Percentiles rank a stretch among this genome's conserved stretches.
Conservation (phyloP, 1,140 invertebrate species). For the Drosophila suzukii region DNA sequence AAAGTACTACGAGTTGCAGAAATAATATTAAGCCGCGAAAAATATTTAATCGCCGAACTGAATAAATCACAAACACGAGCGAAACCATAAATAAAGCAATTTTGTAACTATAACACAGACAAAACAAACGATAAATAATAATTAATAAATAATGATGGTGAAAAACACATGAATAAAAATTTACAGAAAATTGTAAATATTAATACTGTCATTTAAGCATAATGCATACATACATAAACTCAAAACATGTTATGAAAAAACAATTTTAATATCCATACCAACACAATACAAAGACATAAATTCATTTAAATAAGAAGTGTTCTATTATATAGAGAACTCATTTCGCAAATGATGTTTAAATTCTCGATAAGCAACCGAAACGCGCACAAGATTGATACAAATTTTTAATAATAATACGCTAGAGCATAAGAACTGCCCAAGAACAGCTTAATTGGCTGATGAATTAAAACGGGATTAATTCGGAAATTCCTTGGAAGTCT, state of each 20-base stretch:
- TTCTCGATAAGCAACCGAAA: slow-evolving; percentile 57
- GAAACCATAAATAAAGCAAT: slow-evolving; percentile 61
- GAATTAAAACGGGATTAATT: background rate
- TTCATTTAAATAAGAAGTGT: slow-evolving; percentile 46
- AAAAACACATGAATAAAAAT: slow-evolving; percentile 5
- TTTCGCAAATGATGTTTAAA: slow-evolving; percentile 12
- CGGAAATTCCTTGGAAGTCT: slow-evolving; percentile 4
- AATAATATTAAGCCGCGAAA: slow-evolving; percentile 23
- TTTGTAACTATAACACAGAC: slow-evolving; percentile 37
- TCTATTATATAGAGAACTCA: slow-evolving; percentile 63
- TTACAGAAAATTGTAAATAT: slow-evolving; percentile 27
- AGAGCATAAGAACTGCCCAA: slow-evolving; percentile 22
- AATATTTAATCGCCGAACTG: slow-evolving; percentile 9
- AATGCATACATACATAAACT: slow-evolving; percentile 20
- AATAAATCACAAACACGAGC: slow-evolving; percentile 9
- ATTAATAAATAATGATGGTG: slow-evolving; percentile 16
- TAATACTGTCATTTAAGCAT: slow-evolving; percentile 38
- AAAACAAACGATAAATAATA: slow-evolving; percentile 20
- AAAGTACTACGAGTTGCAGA: background rate
- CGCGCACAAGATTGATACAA: slow-evolving; percentile 69
- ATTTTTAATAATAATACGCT: slow-evolving; percentile 25
- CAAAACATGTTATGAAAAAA: slow-evolving; percentile 2
- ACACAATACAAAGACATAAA: slow-evolving; percentile 28
- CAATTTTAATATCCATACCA: slow-evolving; percentile 63
- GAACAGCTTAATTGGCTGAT: slow-evolving; percentile 26